Percentiles rank a stretch among this genome's conserved stretches.
phyloP scores from a whole-genome alignment of 2,797 vertebrate species.

The Carcharodon carcharias region DNA sequence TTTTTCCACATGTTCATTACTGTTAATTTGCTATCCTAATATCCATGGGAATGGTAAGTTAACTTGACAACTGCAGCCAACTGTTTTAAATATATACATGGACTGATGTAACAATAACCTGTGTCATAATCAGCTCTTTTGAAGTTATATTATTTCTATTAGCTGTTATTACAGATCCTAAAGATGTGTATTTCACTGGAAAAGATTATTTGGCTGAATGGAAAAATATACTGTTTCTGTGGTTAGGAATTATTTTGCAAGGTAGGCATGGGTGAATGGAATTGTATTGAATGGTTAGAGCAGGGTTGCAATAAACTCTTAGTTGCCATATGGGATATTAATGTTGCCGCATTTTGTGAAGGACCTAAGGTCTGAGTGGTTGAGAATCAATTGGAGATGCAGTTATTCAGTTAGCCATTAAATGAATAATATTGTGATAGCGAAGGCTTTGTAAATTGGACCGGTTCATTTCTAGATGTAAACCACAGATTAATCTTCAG shows the following conservation, averaged over 20 bases:
- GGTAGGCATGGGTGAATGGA: background rate
- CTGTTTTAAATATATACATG: background rate
- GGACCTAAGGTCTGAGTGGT: background rate
- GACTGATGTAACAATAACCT: slow-evolving; percentile 35
- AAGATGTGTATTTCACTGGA: slow-evolving; percentile 14
- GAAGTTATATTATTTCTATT: background rate
- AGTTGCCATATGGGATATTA: background rate
- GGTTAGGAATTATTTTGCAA: slow-evolving; percentile 26
- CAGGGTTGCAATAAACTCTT: background rate
- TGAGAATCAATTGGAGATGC: background rate
- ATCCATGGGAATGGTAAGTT: background rate
- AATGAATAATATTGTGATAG: background rate
- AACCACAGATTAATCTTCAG: background rate
- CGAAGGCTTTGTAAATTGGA: background rate
- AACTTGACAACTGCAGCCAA: background rate
- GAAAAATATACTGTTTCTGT: slow-evolving; percentile 9
- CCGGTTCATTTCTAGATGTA: background rate
- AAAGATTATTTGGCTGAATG: slow-evolving; percentile 3
- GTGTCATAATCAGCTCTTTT: slow-evolving; percentile 33
- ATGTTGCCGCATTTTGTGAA: background rate
- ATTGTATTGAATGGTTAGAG: background rate
- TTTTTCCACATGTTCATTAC: background rate
- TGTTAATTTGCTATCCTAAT: background rate
- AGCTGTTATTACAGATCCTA: slow-evolving; percentile 10
- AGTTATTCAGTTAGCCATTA: background rate